Base-by-base conservation (phyloP, 1,140 invertebrate genomes). In the Ditylenchus dipsaci region DNA sequence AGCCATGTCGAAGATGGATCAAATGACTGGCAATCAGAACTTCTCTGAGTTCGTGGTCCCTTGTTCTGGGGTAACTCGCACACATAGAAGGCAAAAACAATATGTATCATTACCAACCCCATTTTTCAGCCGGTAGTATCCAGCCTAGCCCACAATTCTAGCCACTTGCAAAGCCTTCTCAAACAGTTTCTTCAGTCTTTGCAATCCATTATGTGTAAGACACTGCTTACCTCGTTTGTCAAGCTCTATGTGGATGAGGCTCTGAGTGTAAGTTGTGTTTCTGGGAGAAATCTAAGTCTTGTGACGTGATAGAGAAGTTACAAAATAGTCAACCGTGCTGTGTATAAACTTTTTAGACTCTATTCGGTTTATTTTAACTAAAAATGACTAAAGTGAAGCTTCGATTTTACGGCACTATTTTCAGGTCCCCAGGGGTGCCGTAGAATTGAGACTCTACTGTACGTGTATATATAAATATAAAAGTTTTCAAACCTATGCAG, bases 31-130 rank as follows among this genome's bases (percentile, higher is more conserved):
- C 15, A 21, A 53, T n/a, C n/a, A 21, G n/a, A 78, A 77, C 42
- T 77, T 68, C 21, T 38, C 60, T 5, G 69, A 79, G 23, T 68
- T 77, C 23, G 72, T 77, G n/a, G 77, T 79, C 56, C 76, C 76
- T 5, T 27, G 56, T 23, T 29, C 75, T 7, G 38, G 47, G 49
- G 65, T 74, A 53, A 63, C 26, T 38, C 53, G 42, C 17, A 1
- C 1, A 63, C 66, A 56, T 29, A 67, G 8, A 67, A 53, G 67
- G 11, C 9, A n/a, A 21, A 3, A 38, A 38, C 3, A 3, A 38
- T 38, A 29, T 3, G 17, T 19, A 67, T 17, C 33, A 13, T 29
- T 53, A n/a, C 9, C 19, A 27, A 68, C 63, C 43, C n/a, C 38
- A 0, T 29, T 63, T 69, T 49, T 57, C 38, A 58, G 65, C 23